phyloP scores from a whole-genome alignment of 2,797 vertebrate species.

The Triplophysa bombifrons region DNA sequence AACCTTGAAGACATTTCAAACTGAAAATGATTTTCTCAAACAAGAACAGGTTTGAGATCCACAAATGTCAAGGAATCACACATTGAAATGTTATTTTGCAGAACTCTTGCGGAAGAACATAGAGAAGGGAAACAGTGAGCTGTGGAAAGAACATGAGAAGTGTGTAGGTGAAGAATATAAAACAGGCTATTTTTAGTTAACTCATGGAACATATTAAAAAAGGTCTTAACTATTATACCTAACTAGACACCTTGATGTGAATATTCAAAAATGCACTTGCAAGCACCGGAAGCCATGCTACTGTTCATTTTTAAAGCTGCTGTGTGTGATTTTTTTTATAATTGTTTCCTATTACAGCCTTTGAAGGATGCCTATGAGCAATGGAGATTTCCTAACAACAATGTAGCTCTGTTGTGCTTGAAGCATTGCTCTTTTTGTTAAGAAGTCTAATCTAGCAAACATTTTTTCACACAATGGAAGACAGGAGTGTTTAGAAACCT shows the following conservation, averaged over 20 bases:
- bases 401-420: too few relatives aligned
- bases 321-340: neutral
- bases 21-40: neutral
- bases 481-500: too few relatives aligned
- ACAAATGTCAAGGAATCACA: neutral
- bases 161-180: neutral
- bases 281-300: neutral
- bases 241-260: neutral
- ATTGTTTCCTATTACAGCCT: neutral
- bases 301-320: neutral
- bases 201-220: neutral
- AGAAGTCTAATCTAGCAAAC: neutral
- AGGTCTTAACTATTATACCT: neutral
- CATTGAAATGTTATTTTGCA: neutral
- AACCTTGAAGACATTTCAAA: neutral
- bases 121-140: conserved; percentile 44
- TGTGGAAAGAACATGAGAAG: conserved; percentile 33
- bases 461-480: too few relatives aligned
- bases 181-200: neutral
- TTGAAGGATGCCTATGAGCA: neutral
- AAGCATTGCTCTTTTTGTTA: too few relatives aligned
- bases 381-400: too few relatives aligned
- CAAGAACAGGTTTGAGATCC: neutral
- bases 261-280: neutral
- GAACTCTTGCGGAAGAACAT: conserved; percentile 45